These are phyloP conservation scores for Bursaphelenchus mucronatus DNA, from an alignment of 1,140 invertebrate species.

Conservation along the genomic window DNA sequence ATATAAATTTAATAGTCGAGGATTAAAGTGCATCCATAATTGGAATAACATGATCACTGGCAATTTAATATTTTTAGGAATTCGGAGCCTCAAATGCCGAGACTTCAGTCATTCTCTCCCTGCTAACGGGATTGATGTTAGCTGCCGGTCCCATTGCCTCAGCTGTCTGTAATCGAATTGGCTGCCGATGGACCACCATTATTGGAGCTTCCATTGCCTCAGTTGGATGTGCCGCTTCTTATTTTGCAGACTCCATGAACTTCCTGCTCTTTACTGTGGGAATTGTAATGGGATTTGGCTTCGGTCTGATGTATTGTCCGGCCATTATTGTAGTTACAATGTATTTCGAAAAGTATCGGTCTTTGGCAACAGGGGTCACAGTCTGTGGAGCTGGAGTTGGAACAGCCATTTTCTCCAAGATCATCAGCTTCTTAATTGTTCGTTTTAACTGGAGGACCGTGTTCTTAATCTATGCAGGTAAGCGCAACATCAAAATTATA, in stretches of 20 bases:
- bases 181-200: constrained; percentile 82
- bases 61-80: constrained; percentile 39
- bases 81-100: constrained; percentile 74
- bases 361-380: constrained; percentile 54
- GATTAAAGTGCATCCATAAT: no score
- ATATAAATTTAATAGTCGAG: no score
- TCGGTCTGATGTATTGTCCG: constrained; percentile 83
- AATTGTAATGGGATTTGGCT: constrained; percentile 72
- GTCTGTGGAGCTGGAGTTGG: constrained; percentile 82
- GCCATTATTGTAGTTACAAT: constrained; percentile 77
- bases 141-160: constrained; percentile 76
- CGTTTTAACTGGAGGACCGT: constrained; percentile 65
- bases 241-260: constrained; percentile 63
- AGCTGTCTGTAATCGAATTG: constrained; percentile 84
- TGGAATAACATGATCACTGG: no score
- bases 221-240: constrained; percentile 66
- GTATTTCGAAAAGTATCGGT: constrained; percentile 76
- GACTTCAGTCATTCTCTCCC: constrained; percentile 81
- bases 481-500: no score
- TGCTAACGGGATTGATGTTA: constrained; percentile 81
- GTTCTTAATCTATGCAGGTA: constrained; percentile 74
- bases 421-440: constrained; percentile 62
- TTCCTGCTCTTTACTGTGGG: constrained; percentile 83
- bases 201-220: constrained; percentile 75
- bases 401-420: constrained; percentile 70